A percentile compares a stretch with the other conserved stretches of the same genome.
These are phyloP conservation scores for Uromys caudimaculatus DNA, from an alignment of 2,797 vertebrate species.

Conservation along the genomic window DNA sequence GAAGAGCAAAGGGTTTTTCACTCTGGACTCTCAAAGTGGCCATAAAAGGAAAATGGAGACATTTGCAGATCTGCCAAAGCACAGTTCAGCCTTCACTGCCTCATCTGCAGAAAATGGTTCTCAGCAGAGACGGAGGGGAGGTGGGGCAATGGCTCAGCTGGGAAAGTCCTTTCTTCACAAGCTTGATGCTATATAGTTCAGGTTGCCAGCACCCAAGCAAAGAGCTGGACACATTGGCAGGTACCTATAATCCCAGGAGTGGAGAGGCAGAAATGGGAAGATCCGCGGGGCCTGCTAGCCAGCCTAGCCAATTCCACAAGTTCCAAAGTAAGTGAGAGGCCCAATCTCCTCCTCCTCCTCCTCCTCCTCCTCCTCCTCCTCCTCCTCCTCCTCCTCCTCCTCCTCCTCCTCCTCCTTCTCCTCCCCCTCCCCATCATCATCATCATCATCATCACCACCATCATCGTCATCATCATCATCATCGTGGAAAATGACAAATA, in stretches of 20 bases:
- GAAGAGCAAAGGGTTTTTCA: constrained; percentile 47
- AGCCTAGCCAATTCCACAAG: neutral
- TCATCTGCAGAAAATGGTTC: neutral
- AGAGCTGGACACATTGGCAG: neutral
- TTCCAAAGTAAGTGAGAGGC: neutral
- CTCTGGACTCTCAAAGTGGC: constrained; percentile 18
- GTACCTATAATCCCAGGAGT: neutral
- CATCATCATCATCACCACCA: too few relatives aligned
- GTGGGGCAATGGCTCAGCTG: neutral
- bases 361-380: neutral
- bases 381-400: neutral
- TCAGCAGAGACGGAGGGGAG: neutral
- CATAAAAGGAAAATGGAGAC: constrained; percentile 32
- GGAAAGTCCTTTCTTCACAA: neutral
- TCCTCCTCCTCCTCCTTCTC: neutral
- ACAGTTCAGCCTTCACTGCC: neutral
- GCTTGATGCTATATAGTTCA: neutral
- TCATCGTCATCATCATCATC: too few relatives aligned
- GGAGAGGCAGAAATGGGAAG: neutral
- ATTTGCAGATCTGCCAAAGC: constrained; percentile 24
- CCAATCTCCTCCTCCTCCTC: neutral
- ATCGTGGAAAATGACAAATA: neutral
- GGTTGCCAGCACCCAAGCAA: neutral
- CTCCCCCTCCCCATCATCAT: too few relatives aligned
- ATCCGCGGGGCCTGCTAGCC: neutral